A percentile compares a stretch with the other conserved stretches of the same genome.
These are phyloP conservation scores for Diarsia mendica DNA, from an alignment of 2,888 invertebrate species.

Conservation along the genomic window DNA sequence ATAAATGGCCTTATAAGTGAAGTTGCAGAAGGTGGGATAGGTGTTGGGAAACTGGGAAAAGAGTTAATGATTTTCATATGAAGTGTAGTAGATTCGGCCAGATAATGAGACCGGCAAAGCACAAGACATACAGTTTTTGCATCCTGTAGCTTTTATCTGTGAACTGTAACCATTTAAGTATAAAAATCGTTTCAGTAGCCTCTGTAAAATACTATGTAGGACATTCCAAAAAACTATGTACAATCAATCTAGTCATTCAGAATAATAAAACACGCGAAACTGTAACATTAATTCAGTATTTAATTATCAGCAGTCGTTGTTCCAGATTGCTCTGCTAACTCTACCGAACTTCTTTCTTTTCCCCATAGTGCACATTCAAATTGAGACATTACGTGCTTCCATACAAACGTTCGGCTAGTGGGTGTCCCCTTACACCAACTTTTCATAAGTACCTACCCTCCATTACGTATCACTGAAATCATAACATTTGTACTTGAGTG, in stretches of 20 bases:
- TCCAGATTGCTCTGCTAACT: constrained; percentile 70
- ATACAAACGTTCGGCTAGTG: constrained; percentile 77
- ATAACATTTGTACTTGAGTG: constrained; percentile 47
- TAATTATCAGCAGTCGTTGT: background rate
- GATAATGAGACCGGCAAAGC: background rate
- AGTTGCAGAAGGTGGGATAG: background rate
- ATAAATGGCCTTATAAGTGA: background rate
- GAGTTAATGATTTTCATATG: background rate
- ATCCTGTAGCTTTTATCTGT: too few species aligned
- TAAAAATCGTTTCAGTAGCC: too few species aligned
- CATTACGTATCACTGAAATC: constrained; percentile 66
- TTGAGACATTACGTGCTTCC: constrained; percentile 86
- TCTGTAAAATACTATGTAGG: background rate
- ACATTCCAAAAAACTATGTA: background rate
- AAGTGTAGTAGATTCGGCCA: background rate
- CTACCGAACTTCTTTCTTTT: constrained; percentile 82
- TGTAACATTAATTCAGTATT: background rate
- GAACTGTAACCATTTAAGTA: too few species aligned
- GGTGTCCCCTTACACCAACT: constrained; percentile 77
- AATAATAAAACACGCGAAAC: background rate
- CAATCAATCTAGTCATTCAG: background rate
- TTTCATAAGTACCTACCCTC: constrained; percentile 73
- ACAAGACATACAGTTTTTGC: background rate
- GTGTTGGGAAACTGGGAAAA: background rate
- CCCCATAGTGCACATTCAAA: constrained; percentile 80